Percentiles rank a stretch among this genome's conserved stretches.
phyloP scores from a whole-genome alignment of 2,888 invertebrate species.

The Rhabditoides inermis region DNA sequence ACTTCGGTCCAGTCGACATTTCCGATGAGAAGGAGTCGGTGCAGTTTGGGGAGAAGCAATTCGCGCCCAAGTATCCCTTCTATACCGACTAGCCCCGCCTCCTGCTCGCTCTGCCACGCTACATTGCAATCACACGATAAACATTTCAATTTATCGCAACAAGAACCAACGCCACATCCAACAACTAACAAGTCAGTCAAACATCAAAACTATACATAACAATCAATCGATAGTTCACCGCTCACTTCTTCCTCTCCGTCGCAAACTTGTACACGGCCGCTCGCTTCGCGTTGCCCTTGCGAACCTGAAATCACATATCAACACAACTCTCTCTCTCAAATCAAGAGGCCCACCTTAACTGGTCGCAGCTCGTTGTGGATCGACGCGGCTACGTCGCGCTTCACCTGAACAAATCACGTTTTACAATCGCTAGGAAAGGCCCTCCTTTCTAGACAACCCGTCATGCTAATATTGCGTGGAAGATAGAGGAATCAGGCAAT shows the following conservation, averaged over 20 bases:
- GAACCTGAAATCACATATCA: too few relatives aligned
- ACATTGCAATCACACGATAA: too few relatives aligned
- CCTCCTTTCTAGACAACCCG: too few relatives aligned
- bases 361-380: slow-evolving; percentile 32
- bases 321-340: too few relatives aligned
- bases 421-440: slow-evolving; percentile 2
- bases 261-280: slow-evolving; percentile 50
- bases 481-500: too few relatives aligned
- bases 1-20: slow-evolving; percentile 45
- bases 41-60: slow-evolving; percentile 43
- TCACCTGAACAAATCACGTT: background rate
- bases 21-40: slow-evolving; percentile 47
- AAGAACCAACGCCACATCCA: too few relatives aligned
- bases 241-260: slow-evolving; percentile 45
- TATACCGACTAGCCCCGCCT: slow-evolving; percentile 43
- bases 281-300: slow-evolving; percentile 30
- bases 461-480: too few relatives aligned
- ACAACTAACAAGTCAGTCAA: too few relatives aligned
- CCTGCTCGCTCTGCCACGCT: too few relatives aligned
- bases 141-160: too few relatives aligned
- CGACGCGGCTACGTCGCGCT: slow-evolving; percentile 26
- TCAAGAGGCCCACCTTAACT: slow-evolving; percentile 27
- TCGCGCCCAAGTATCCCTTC: slow-evolving; percentile 52
- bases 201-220: too few relatives aligned
- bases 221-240: too few relatives aligned